Evolutionary conservation across 1,140 invertebrate species (phyloP).

Genomic region (Drosophila gunungcola): DNA sequence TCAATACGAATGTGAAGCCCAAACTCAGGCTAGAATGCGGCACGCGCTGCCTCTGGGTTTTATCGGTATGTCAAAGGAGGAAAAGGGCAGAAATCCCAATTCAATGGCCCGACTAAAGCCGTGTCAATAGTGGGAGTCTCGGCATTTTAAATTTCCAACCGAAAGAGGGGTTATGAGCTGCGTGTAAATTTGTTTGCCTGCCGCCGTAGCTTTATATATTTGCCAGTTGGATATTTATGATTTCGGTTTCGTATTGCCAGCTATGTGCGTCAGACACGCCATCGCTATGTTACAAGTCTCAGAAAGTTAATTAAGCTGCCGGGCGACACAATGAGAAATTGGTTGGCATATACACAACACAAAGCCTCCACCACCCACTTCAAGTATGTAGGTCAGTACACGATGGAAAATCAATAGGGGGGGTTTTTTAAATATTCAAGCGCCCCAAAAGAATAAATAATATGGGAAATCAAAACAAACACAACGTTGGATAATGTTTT

Average conservation of each 20-base stretch:
- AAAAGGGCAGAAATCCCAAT: slow-evolving; percentile 26
- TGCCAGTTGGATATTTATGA: slow-evolving; percentile 67
- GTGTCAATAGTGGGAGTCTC: slow-evolving; percentile 40
- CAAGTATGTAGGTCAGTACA: slow-evolving; percentile 67
- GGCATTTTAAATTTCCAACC: slow-evolving; percentile 36
- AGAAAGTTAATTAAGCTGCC: slow-evolving; percentile 70
- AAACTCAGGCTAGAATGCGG: slow-evolving; percentile 33
- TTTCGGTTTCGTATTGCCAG: slow-evolving; percentile 18
- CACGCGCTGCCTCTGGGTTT: slow-evolving; percentile 49
- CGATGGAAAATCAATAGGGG: slow-evolving; percentile 65
- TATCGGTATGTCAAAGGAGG: slow-evolving; percentile 55
- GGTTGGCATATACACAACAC: slow-evolving; percentile 25
- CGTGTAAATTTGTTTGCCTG: slow-evolving; percentile 32
- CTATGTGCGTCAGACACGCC: slow-evolving; percentile 61
- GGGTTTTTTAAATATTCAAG: slow-evolving; percentile 33
- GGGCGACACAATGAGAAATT: slow-evolving; percentile 55
- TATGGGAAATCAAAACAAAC: slow-evolving; percentile 57
- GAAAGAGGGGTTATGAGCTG: slow-evolving; percentile 18
- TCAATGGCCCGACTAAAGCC: slow-evolving; percentile 48
- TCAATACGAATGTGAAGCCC: slow-evolving; percentile 57
- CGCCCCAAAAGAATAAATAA: slow-evolving; percentile 7
- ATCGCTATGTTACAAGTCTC: slow-evolving; percentile 30
- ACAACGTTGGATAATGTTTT: slow-evolving; percentile 29
- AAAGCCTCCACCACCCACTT: not conserved
- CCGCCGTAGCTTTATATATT: not conserved